phyloP scores from a whole-genome alignment of 2,113 vertebrate species.

The Limnothrissa miodon region DNA sequence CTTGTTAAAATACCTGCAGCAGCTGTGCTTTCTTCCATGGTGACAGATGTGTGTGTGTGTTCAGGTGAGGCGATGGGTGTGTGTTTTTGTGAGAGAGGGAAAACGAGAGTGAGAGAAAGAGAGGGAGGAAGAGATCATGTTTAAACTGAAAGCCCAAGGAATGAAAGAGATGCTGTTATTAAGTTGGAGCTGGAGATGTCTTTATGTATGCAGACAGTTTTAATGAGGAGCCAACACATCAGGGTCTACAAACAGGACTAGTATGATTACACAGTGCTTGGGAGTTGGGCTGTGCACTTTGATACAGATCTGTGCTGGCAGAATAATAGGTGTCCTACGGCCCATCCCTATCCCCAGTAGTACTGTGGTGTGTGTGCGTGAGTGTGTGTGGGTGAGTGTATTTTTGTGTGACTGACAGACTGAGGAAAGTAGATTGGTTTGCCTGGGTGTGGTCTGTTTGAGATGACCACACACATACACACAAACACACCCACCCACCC shows the following conservation, averaged over 20 bases:
- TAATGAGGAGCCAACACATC: not conserved
- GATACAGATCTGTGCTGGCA: not conserved
- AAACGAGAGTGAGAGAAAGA: not conserved
- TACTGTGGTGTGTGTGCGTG: not conserved
- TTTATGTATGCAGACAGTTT: not conserved
- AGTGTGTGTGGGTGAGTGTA: not conserved
- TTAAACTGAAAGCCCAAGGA: not conserved
- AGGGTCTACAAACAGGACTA: not conserved
- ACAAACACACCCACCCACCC: too few species aligned
- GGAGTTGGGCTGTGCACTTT: not conserved
- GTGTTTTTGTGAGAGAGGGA: not conserved
- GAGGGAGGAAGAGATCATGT: not conserved
- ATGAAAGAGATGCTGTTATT: not conserved
- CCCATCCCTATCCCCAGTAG: not conserved
- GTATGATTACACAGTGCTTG: not conserved
- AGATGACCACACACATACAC: not conserved
- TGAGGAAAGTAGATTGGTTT: not conserved
- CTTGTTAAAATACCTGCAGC: slow-evolving; percentile 9
- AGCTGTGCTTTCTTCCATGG: not conserved
- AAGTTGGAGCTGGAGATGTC: not conserved
- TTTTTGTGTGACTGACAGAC: not conserved
- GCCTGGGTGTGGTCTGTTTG: not conserved
- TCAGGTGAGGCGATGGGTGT: not conserved
- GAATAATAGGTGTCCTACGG: not conserved
- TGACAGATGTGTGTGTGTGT: not conserved